phyloP scores from a whole-genome alignment of 2,797 vertebrate genomes.

The Epinephelus coioides region DNA sequence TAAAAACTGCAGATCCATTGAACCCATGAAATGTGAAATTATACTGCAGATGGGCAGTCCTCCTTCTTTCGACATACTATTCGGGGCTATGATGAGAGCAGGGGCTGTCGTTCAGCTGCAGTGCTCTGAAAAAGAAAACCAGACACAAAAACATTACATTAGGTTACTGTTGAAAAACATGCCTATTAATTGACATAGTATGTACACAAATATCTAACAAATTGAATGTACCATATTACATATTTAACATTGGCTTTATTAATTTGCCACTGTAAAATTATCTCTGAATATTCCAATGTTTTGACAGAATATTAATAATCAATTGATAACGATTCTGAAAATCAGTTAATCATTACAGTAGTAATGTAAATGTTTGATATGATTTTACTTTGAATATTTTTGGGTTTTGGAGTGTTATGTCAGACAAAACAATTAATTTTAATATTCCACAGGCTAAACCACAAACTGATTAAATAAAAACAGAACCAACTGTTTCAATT shows the following conservation, averaged over 20 bases:
- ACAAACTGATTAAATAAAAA: not conserved
- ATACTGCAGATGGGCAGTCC: not conserved
- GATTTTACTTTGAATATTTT: no score
- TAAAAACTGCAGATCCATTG: not conserved
- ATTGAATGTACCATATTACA: no score
- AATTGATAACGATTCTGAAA: not conserved
- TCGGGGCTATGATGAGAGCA: conserved; percentile 78
- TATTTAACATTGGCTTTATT: no score
- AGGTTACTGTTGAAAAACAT: no score
- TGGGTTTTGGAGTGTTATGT: not conserved
- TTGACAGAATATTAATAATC: not conserved
- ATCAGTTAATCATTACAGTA: not conserved
- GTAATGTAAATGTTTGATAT: no score
- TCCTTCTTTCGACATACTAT: not conserved
- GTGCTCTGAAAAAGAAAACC: conserved; percentile 72
- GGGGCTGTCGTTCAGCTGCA: conserved; percentile 80
- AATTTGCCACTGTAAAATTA: no score
- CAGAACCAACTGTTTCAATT: not conserved
- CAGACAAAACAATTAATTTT: not conserved
- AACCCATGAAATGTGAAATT: conserved; percentile 19
- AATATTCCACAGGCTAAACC: not conserved
- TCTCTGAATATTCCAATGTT: no score
- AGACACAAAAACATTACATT: not conserved
- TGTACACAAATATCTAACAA: not conserved
- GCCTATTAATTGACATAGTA: no score